Conservation (phyloP, 2,797 vertebrate species). For the Anguilla marmorata region DNA sequence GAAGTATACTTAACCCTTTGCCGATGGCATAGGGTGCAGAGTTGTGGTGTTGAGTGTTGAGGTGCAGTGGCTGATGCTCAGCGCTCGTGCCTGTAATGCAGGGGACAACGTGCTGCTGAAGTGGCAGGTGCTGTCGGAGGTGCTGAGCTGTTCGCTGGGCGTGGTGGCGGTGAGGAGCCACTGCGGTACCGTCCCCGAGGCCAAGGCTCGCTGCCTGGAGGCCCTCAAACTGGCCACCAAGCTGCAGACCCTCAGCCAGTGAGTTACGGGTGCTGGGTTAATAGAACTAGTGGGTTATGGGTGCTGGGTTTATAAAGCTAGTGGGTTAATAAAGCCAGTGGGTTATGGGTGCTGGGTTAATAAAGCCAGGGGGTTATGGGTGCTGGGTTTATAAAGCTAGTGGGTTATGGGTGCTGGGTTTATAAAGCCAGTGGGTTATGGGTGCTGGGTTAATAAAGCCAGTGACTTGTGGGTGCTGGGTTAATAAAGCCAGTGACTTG, state of each 20-base stretch:
- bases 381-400: not conserved
- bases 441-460: too few relatives aligned
- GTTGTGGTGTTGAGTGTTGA: not conserved
- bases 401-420: not conserved
- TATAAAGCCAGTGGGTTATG: too few relatives aligned
- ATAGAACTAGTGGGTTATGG: too few relatives aligned
- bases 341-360: not conserved
- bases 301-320: too few relatives aligned
- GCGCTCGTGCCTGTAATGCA: constrained; percentile 40
- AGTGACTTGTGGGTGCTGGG: too few relatives aligned
- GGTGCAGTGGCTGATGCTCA: not conserved
- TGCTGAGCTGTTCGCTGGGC: constrained; percentile 78
- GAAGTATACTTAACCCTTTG: too few relatives aligned
- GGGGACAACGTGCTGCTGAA: constrained; percentile 87
- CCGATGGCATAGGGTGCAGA: too few relatives aligned
- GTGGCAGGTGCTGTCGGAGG: constrained; percentile 86
- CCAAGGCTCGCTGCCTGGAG: constrained; percentile 88
- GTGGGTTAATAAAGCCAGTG: not conserved
- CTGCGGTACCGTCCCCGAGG: constrained; percentile 78
- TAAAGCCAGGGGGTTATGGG: too few relatives aligned
- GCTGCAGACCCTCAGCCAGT: constrained; percentile 81
- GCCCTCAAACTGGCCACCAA: constrained; percentile 83
- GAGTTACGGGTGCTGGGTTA: constrained; percentile 28
- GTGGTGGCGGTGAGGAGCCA: constrained; percentile 72
- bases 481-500: too few relatives aligned